Evolutionary conservation across 2,888 invertebrate genomes (phyloP), one percentile per base, ranked within the genome.

Genomic region (Pheosia gnoma): DNA sequence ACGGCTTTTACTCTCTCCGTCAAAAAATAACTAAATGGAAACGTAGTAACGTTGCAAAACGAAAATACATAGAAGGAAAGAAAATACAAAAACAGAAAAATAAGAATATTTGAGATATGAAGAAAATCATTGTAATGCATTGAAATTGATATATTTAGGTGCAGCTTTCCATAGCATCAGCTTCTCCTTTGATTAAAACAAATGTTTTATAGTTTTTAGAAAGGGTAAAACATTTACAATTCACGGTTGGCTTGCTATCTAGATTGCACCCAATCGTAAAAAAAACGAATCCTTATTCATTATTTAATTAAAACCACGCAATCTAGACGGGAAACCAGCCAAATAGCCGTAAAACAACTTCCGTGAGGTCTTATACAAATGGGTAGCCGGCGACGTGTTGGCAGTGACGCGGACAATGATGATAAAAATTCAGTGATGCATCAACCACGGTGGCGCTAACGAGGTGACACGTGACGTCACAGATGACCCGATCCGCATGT

Each of bases 381-480:
- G 38, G 54, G 54, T 8, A 41, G 41, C 56, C 25, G 25, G n/a
- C 56, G 25, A 6, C 56, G 54, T 53, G 56, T 51, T 53, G 54
- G 38, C 37, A 43, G 59, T 65, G 62, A 54, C 62, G 62, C 49
- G 58, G 56, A 53, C 59, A 52, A 57, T 66, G 13, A 59, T 63
- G 61, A 60, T 68, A 65, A 74, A 74, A 69, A 68, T 58, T 67
- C 63, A 65, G 57, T 65, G 70, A 66, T 80, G 80, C 82, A 80
- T 79, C 74, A 71, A 69, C 66, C 69, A 71, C 72, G 70, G 70
- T 68, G 68, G 66, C 63, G 75, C 71, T 80, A 78, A 75, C 70
- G 71, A 79, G 75, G 74, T 77, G 79, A 71, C 71, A 67, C 65
- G 74, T 88, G 90, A 90, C 92, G 91, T 91, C 92, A 90, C 83